Evolutionary conservation across 2,797 vertebrate species (phyloP), one percentile per base, ranked within the genome.

Genomic region (Emys orbicularis): DNA sequence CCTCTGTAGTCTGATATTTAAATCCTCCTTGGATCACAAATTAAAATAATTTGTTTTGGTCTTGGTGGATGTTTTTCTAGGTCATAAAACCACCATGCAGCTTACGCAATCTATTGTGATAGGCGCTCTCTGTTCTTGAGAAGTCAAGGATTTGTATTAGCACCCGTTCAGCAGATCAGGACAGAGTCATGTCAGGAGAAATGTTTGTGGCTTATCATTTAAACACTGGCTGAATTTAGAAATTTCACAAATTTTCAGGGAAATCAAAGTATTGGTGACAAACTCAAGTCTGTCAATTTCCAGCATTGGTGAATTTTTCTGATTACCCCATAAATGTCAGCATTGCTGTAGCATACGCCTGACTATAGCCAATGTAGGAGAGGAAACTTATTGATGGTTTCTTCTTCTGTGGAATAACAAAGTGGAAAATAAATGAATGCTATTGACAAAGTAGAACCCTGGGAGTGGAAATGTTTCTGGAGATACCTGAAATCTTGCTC

Each of bases 131-230:
- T n/a, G 61, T 23, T 68, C 21, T 57, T 49, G 44, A 47, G 25
- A 79, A 92, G 56, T 19, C 37, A 47, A 47, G 34, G 15, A 4
- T 82, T 68, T 52, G 57, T 41, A 4, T 83, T 74, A 81, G 4
- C 0, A 5, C 13, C 59, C 83, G 2, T n/a, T 18, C 29, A 52
- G 72, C 79, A 37, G n/a, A 52, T 52, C 6, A 2, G 1, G 53
- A 34, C 8, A 29, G 50, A 44, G 53, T 57, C 34, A 19, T 53
- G 44, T 34, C 47, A 12, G 2, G 2, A 12, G 47, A 84, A 72
- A 65, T 18, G 10, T 5, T 44, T 68, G 34, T 47, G 86, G n/a
- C 16, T 10, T 34, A 7, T 23, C 74, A 15, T 83, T 77, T 68
- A 5, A 21, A 3, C 2, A 3, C 44, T 8, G 15, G 6, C 34